These are phyloP conservation scores for Silurus asotus DNA, from an alignment of 2,113 vertebrate species.

Conservation along the genomic window DNA sequence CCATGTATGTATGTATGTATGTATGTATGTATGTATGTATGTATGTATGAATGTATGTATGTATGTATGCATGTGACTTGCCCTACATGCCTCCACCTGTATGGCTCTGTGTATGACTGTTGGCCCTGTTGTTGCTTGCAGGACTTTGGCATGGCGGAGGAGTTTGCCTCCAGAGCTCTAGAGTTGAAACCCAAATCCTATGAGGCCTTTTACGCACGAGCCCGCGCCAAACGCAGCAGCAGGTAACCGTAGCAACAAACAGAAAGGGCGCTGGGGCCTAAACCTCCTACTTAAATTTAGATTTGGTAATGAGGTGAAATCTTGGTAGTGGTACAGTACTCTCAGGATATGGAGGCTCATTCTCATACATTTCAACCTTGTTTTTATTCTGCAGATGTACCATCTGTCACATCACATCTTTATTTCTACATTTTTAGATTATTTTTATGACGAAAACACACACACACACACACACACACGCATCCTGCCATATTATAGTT, in stretches of 20 bases:
- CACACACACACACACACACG: not conserved
- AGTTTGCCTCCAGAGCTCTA: slow-evolving; percentile 95
- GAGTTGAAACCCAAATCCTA: slow-evolving; percentile 98
- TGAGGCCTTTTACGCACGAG: slow-evolving; percentile 88
- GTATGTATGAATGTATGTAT: slow-evolving; percentile 4
- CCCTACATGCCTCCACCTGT: slow-evolving; percentile 32
- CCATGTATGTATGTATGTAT: slow-evolving; percentile 4
- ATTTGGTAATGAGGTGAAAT: not conserved
- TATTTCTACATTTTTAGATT: slow-evolving; percentile 14
- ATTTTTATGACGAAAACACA: slow-evolving; percentile 15
- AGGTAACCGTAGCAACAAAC: slow-evolving; percentile 61
- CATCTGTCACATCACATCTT: slow-evolving; percentile 17
- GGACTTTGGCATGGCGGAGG: slow-evolving; percentile 86
- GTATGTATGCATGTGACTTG: slow-evolving; percentile 17
- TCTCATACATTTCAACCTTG: slow-evolving; percentile 33
- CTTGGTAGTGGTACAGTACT: not conserved
- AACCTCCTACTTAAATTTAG: slow-evolving; percentile 12
- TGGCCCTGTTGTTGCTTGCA: slow-evolving; percentile 58
- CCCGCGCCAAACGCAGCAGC: slow-evolving; percentile 73
- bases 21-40: slow-evolving; percentile 16
- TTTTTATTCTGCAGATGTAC: slow-evolving; percentile 19
- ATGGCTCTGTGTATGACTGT: slow-evolving; percentile 56
- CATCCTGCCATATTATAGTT: not conserved
- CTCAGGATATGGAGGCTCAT: slow-evolving; percentile 27
- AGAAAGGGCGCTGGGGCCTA: slow-evolving; percentile 37